These are phyloP conservation scores for Synanthedon myopaeformis DNA, from an alignment of 2,888 invertebrate genomes.

Conservation along the genomic window DNA sequence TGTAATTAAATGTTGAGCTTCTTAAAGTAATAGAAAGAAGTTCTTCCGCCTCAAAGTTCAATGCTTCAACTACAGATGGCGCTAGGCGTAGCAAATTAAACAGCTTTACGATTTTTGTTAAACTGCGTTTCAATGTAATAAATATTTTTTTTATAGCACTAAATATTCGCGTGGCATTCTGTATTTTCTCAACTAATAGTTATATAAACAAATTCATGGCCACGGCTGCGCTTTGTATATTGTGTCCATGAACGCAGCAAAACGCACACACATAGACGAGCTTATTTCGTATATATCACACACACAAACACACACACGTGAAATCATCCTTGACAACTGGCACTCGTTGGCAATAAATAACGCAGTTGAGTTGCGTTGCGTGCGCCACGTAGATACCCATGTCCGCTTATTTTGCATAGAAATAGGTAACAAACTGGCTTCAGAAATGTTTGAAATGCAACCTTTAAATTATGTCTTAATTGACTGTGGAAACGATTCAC, in stretches of 20 bases:
- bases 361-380: slow-evolving; percentile 36
- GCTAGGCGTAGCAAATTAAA: slow-evolving; percentile 7
- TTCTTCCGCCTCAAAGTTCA: too few species aligned
- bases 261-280: slow-evolving; percentile 11
- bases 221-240: slow-evolving; percentile 48
- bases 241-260: slow-evolving; percentile 31
- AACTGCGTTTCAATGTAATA: slow-evolving; percentile 26
- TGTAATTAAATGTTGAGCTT: too few species aligned
- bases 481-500: neutral
- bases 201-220: slow-evolving; percentile 50
- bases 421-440: slow-evolving; percentile 6
- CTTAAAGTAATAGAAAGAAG: too few species aligned
- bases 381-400: slow-evolving; percentile 32
- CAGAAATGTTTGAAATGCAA: too few species aligned
- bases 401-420: slow-evolving; percentile 36
- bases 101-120: slow-evolving; percentile 13
- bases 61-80: slow-evolving; percentile 19
- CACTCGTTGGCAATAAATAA: slow-evolving; percentile 32
- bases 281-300: slow-evolving; percentile 4
- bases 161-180: slow-evolving; percentile 32
- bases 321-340: slow-evolving; percentile 38
- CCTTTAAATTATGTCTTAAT: too few species aligned
- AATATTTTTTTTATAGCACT: slow-evolving; percentile 31
- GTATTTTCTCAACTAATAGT: slow-evolving; percentile 20
- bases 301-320: slow-evolving; percentile 24